Conservation (phyloP, 2,113 vertebrate genomes). For the Solea senegalensis region DNA sequence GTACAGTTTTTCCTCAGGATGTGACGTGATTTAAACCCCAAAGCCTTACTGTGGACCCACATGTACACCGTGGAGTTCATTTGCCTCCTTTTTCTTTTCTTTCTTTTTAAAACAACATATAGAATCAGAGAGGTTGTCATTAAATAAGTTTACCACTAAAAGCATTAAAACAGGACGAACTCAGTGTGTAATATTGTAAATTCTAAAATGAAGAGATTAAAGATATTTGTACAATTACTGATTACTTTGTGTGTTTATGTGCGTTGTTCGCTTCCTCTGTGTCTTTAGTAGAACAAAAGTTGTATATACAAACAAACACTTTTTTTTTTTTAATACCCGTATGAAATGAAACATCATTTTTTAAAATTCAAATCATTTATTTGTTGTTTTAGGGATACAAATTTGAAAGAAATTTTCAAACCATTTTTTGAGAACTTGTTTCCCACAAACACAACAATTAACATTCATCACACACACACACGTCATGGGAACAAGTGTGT, state of each 20-base stretch:
- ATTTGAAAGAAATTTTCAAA: background rate
- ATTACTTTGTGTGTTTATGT: background rate
- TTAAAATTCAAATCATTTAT: too few species aligned
- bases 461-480: constrained; percentile 39
- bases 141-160: background rate
- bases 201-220: constrained; percentile 34
- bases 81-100: background rate
- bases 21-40: background rate
- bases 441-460: constrained; percentile 19
- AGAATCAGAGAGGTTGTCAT: background rate
- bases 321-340: background rate
- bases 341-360: too few species aligned
- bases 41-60: background rate
- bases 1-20: background rate
- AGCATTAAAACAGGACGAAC: background rate
- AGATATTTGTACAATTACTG: background rate
- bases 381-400: too few species aligned
- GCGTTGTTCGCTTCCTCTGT: constrained; percentile 13
- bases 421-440: background rate
- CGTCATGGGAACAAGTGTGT: constrained; percentile 36
- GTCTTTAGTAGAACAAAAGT: constrained; percentile 11
- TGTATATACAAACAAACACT: constrained; percentile 23
- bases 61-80: background rate
- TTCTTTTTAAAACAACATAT: background rate
- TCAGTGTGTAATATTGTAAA: constrained; percentile 35